Evolutionary conservation across 1,140 invertebrate genomes (phyloP).

Genomic region (Melipona quadrifasciata): DNA sequence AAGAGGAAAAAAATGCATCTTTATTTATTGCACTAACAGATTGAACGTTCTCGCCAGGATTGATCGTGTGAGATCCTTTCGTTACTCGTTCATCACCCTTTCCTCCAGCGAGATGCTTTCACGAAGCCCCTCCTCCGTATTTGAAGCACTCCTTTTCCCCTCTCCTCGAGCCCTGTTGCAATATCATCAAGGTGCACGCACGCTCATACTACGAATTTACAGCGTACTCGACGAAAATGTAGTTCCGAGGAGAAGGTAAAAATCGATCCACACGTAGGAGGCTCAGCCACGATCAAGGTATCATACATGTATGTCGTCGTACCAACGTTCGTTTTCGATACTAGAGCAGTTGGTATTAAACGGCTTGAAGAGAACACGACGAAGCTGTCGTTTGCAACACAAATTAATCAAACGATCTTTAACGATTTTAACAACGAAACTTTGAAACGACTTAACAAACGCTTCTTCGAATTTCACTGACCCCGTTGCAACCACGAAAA

Average conservation of each 20-base stretch:
- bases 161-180: conserved; percentile 14
- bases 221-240: conserved; percentile 19
- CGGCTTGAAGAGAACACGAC: neutral
- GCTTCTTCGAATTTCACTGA: neutral
- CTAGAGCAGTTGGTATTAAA: neutral
- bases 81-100: neutral
- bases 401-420: neutral
- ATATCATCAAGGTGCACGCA: conserved; percentile 39
- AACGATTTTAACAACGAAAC: neutral
- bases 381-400: conserved; percentile 3
- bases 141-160: neutral
- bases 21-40: conserved; percentile 69
- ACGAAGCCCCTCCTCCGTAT: conserved; percentile 15
- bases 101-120: neutral
- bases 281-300: conserved; percentile 36
- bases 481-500: neutral
- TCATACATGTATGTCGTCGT: neutral
- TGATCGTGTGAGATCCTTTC: conserved; percentile 19
- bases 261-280: conserved; percentile 24
- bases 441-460: neutral
- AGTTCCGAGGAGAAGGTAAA: conserved; percentile 43
- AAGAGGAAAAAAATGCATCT: conserved; percentile 59
- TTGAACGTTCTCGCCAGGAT: conserved; percentile 47
- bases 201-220: conserved; percentile 29
- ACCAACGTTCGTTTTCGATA: neutral